These are phyloP conservation scores for Accipiter cooperii DNA, from an alignment of 2,113 vertebrate genomes.

Conservation along the genomic window DNA sequence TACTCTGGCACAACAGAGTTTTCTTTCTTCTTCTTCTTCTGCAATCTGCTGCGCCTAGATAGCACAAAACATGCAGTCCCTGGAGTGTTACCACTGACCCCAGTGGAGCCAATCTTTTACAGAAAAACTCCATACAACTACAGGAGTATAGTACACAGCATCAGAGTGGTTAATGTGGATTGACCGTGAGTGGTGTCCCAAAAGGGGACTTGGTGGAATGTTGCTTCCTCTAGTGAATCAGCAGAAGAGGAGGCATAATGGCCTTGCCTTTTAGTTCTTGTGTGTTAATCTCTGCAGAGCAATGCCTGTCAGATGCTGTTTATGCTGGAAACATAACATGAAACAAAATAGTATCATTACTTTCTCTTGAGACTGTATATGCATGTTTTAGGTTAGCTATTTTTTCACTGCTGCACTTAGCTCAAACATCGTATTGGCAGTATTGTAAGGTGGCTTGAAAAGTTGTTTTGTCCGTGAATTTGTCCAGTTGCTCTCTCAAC, in stretches of 20 bases:
- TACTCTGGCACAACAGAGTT: background rate
- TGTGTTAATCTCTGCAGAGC: slow-evolving; percentile 15
- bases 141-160: background rate
- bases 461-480: background rate
- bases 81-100: background rate
- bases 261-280: slow-evolving; percentile 23
- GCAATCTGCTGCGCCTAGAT: background rate
- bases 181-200: background rate
- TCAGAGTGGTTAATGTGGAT: background rate
- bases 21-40: background rate
- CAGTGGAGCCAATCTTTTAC: background rate
- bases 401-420: background rate
- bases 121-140: background rate
- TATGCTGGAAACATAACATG: background rate
- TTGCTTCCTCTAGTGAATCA: background rate
- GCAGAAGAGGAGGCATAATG: background rate
- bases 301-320: slow-evolving; percentile 44
- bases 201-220: background rate
- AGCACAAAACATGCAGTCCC: background rate
- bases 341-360: background rate
- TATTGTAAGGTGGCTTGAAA: background rate
- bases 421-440: background rate
- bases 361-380: slow-evolving; percentile 19
- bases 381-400: background rate
- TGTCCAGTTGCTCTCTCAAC: background rate